phyloP scores from a whole-genome alignment of 2,113 vertebrate species.

The Sylvilagus bachmani region DNA sequence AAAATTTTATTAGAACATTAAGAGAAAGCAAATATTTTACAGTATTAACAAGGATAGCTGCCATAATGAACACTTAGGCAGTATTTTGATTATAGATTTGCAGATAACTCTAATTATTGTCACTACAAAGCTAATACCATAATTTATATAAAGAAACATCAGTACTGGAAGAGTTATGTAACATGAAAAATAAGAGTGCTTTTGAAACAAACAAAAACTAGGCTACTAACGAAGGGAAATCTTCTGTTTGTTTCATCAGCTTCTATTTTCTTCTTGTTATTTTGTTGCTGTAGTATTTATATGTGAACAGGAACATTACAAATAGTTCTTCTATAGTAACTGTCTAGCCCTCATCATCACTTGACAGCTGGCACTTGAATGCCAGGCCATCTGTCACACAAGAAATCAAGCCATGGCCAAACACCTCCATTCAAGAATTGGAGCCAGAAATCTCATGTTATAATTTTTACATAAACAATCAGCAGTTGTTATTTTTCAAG shows the following conservation, averaged over 20 bases:
- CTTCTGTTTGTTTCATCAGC: not conserved
- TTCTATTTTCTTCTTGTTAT: not conserved
- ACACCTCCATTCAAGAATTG: not conserved
- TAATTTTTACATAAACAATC: not conserved
- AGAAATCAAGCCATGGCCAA: not conserved
- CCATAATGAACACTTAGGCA: not conserved
- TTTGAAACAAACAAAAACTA: not conserved
- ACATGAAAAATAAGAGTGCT: not conserved
- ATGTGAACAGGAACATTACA: not conserved
- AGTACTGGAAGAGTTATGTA: not conserved
- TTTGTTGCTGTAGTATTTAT: not conserved
- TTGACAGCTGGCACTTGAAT: not conserved
- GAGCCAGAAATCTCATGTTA: not conserved
- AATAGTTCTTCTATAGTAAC: not conserved
- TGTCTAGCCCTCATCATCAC: not conserved
- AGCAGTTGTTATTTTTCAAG: not conserved
- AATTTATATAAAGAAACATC: not conserved
- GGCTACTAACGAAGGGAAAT: not conserved
- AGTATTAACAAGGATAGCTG: not conserved
- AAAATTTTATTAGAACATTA: not conserved
- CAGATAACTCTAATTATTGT: not conserved
- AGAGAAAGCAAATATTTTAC: not conserved
- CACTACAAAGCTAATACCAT: not conserved
- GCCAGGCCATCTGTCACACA: not conserved
- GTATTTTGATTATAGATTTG: not conserved